Conservation (phyloP, 2,888 invertebrate species). For the Emmelina monodactyla region DNA sequence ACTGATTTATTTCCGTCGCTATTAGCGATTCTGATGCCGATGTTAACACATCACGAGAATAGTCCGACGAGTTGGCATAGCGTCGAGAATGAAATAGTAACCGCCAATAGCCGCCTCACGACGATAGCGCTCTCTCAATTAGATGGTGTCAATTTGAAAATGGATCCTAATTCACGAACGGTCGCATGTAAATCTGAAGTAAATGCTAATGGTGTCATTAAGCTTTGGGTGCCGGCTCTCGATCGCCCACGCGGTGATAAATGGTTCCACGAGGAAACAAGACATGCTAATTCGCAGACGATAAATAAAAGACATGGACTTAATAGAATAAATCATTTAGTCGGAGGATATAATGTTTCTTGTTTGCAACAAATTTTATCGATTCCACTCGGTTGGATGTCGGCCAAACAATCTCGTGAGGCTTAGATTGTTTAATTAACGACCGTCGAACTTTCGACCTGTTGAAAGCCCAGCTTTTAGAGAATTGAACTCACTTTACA, state of each 20-base stretch:
- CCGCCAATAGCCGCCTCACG: conserved; percentile 47
- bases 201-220: conserved; percentile 30
- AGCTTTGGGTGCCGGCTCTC: conserved; percentile 18
- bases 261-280: conserved; percentile 26
- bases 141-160: conserved; percentile 35
- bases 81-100: conserved; percentile 40
- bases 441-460: conserved; percentile 62
- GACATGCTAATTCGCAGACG: conserved; percentile 37
- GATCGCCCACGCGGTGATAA: conserved; percentile 34
- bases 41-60: conserved; percentile 45
- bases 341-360: conserved; percentile 23
- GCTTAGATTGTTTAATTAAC: conserved; percentile 63
- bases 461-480: conserved; percentile 56
- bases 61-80: conserved; percentile 46
- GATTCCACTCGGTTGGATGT: conserved; percentile 44
- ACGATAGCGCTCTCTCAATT: conserved; percentile 36
- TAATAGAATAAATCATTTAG: conserved; percentile 28
- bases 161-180: conserved; percentile 30
- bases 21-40: conserved; percentile 35
- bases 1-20: conserved; percentile 56
- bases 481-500: conserved; percentile 43
- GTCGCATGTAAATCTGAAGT: conserved; percentile 31
- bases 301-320: conserved; percentile 18
- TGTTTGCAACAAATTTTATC: conserved; percentile 54
- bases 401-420: conserved; percentile 45